Evolutionary conservation across 2,113 vertebrate species (phyloP), one percentile per base, ranked within the genome.

Genomic region (Electrona antarctica): DNA sequence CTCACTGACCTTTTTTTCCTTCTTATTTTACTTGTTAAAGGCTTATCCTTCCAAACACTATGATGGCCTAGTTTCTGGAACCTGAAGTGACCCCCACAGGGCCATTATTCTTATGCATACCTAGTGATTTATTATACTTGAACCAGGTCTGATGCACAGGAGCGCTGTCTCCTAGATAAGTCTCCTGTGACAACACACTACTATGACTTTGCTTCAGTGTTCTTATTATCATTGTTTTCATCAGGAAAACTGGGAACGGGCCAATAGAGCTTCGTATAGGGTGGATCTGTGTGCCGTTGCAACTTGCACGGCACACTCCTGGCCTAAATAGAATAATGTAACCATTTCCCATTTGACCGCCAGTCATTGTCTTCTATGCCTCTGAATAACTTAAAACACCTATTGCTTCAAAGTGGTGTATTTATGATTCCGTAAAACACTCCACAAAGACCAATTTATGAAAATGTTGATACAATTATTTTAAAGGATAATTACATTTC

Each of bases 51-150:
- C 71, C 63, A 65, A 41, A 77, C 57, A 74, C 55, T 61, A 71
- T 56, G 55, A 2, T 83, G 86, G 48, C 87, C 88, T 80, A 90
- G 46, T 88, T 89, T 78, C 15, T 57, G 49, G 78, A 74, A 77
- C 74, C 71, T 80, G 62, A 76, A 76, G 69, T 73, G 77, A 83
- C 76, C 63, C 4, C 54, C 65, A 63, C 74, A 48, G 69, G 59
- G 76, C 78, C 77, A 69, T 57, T 59, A 66, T 63, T 63, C 57
- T 79, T 69, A 73, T 81, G 79, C 67, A 71, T 78, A 79, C 60
- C 15, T 29, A 7, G 81, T 91, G 90, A 91, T 91, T 91, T 91
- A 91, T 90, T 88, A 79, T 85, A 72, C 71, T 41, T 77, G 84
- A 89, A 81, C 79, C 50, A 56, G 71, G 69, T 73, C 67, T 65